These are phyloP conservation scores for Notodonta ziczac DNA, from an alignment of 2,888 invertebrate genomes.

Conservation along the genomic window DNA sequence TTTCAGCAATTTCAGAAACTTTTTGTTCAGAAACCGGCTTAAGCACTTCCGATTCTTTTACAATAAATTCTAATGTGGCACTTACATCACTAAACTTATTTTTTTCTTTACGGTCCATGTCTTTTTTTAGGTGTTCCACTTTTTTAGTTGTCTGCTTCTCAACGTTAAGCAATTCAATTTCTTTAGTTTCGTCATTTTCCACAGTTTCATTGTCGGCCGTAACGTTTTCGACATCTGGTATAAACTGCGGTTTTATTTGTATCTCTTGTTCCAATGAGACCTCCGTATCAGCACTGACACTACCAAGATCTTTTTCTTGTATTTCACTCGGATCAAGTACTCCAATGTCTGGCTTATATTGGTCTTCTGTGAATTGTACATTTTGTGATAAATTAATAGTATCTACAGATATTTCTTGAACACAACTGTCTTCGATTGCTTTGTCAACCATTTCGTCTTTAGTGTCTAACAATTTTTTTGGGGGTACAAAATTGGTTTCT, in stretches of 20 bases:
- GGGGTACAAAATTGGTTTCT: background rate
- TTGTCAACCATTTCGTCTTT: background rate
- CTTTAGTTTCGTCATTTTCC: conserved; percentile 5
- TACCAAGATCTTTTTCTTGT: background rate
- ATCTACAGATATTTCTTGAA: background rate
- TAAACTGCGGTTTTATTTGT: background rate
- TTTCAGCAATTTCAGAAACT: background rate
- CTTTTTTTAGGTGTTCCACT: conserved; percentile 6
- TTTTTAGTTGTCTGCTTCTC: conserved; percentile 4
- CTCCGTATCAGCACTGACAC: background rate
- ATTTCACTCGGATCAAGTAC: background rate
- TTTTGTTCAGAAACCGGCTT: conserved; percentile 2
- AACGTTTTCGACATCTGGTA: background rate
- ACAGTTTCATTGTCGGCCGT: background rate
- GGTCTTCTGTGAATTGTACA: background rate
- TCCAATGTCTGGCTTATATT: background rate
- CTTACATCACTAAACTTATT: conserved; percentile 16
- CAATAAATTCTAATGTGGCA: conserved; percentile 12
- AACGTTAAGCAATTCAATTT: conserved; percentile 6
- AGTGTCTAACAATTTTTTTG: background rate
- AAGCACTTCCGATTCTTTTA: conserved; percentile 14
- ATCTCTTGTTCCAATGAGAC: background rate
- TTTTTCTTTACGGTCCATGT: conserved; percentile 12
- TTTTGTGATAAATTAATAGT: background rate
- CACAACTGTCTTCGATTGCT: background rate